phyloP scores from a whole-genome alignment of 2,113 vertebrate genomes.

The Sclerurus mexicanus region DNA sequence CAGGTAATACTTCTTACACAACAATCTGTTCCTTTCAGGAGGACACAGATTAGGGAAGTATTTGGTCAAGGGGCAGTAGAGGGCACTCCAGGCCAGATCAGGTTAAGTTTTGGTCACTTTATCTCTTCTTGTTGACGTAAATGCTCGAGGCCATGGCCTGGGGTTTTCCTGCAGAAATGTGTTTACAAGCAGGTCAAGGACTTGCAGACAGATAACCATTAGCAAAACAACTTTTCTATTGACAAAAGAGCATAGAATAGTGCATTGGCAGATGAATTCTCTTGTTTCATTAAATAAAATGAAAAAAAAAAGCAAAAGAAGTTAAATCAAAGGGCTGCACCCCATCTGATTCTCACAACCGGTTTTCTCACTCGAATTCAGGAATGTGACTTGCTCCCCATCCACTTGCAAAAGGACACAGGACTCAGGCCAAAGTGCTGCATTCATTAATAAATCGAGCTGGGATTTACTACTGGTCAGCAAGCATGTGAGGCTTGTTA shows the following conservation, averaged over 20 bases:
- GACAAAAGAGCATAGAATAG: slow-evolving; percentile 75
- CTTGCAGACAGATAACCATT: slow-evolving; percentile 95
- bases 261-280: slow-evolving; percentile 72
- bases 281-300: slow-evolving; percentile 24
- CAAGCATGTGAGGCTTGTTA: background rate
- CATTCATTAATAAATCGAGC: background rate
- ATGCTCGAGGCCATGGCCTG: slow-evolving; percentile 82
- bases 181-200: slow-evolving; percentile 99
- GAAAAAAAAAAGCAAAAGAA: background rate
- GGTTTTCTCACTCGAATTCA: background rate
- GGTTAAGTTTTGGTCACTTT: slow-evolving; percentile 91
- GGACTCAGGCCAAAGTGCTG: background rate
- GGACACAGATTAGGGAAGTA: slow-evolving; percentile 82
- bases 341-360: background rate
- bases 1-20: slow-evolving; percentile 21
- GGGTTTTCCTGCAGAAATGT: slow-evolving; percentile 89
- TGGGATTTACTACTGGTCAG: background rate
- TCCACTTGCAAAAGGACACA: background rate
- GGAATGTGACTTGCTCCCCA: background rate
- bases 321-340: slow-evolving; percentile 11
- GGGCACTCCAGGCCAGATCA: slow-evolving; percentile 93
- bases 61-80: slow-evolving; percentile 89
- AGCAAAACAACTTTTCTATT: slow-evolving; percentile 88
- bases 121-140: slow-evolving; percentile 93
- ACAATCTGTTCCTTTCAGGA: slow-evolving; percentile 57